Evolutionary conservation across 2,888 invertebrate species (phyloP).

Genomic region (Polymixis flavicincta): DNA sequence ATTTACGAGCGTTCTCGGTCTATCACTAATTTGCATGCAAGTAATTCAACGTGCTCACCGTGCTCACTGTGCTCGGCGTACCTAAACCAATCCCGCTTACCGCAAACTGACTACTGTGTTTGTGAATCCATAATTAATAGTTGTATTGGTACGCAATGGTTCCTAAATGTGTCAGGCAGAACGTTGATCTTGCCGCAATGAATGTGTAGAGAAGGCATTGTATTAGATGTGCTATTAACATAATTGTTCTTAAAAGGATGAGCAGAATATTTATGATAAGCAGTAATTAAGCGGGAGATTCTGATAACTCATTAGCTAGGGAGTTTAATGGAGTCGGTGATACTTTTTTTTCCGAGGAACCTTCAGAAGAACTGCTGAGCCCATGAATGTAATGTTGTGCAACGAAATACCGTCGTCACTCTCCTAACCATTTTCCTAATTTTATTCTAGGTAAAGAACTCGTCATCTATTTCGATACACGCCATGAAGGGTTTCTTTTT

Average conservation of each 20-base stretch:
- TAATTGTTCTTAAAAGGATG: neutral
- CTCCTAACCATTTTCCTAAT: neutral
- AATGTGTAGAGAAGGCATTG: no score
- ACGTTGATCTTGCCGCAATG: neutral
- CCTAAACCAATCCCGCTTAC: conserved; percentile 19
- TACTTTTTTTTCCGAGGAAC: neutral
- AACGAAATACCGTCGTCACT: no score
- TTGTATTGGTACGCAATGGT: conserved; percentile 13
- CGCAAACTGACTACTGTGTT: conserved; percentile 45
- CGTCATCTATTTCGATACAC: neutral
- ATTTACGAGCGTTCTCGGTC: conserved; percentile 24
- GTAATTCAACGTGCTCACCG: conserved; percentile 29
- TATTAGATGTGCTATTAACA: neutral
- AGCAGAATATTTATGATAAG: neutral
- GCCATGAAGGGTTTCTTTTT: no score
- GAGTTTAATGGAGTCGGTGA: neutral
- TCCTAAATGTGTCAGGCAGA: conserved; percentile 1
- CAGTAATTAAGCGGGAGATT: neutral
- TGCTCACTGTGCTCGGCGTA: no score
- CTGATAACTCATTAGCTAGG: neutral
- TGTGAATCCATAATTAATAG: conserved; percentile 53
- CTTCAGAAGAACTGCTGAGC: neutral
- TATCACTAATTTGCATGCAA: conserved; percentile 51
- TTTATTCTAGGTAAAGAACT: no score
- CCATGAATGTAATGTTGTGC: neutral